Base-by-base conservation (phyloP, 1,140 invertebrate genomes). In the Doryteuthis pealeii region DNA sequence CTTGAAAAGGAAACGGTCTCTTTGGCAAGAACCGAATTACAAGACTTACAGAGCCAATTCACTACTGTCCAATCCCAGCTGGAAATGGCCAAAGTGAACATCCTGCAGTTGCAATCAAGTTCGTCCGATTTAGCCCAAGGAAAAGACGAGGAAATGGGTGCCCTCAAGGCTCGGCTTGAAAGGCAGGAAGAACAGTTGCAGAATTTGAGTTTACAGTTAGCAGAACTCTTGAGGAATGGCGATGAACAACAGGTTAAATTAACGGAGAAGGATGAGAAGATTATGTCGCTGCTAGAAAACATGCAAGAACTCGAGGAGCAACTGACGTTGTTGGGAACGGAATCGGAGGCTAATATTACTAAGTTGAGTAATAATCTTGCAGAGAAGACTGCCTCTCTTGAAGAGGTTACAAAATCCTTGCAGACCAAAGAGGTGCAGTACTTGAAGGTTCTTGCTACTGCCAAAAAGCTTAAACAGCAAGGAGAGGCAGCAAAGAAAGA, bases 381-480 rank as follows among this genome's bases (percentile, higher is more conserved):
- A 28, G 49, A 76, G n/a, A 79, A 76, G 67, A 43, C 74, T 62
- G 45, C 22, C 26, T 22, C 40, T 2, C 18, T 71, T 1, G 40
- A 30, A n/a, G 10, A 32, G 14, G 26, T 28, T 15, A 28, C 10
- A 30, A 79, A 81, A 74, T 35, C 67, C 2, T 65, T 79, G 31
- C 73, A 77, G 66, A 80, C 82, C n/a, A 84, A 83, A 74, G 83
- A 84, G 72, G 54, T 80, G 5, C 79, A 79, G 18, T 79, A 81
- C 71, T 83, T 80, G 43, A 86, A 84, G 72, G 83, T 82, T 33
- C 65, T 84, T 35, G 84, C 84, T 26, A 86, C 84, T 43, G 84
- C 81, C 31, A 86, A 86, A 70, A 86, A 85, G 74, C 69, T 86
- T 1, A 86, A 86, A 73, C 78, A 80, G 45, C 84, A 86, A 72